These are phyloP conservation scores for Argyra leucocephala DNA, from an alignment of 2,888 invertebrate species.

Conservation along the genomic window DNA sequence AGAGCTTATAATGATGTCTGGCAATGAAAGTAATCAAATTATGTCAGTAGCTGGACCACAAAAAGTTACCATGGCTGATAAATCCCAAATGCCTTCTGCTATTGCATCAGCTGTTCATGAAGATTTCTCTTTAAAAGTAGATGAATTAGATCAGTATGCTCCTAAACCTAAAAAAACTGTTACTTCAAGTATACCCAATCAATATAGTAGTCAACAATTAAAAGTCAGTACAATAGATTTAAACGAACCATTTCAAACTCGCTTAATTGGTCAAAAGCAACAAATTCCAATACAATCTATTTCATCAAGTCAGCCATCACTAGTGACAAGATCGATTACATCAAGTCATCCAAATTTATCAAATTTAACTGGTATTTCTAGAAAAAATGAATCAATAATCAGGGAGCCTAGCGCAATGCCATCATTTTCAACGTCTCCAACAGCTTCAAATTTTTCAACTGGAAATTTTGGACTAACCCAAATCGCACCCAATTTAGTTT, in stretches of 20 bases:
- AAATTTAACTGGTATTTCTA: conserved; percentile 18
- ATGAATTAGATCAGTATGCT: conserved; percentile 41
- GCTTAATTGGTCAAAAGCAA: conserved; percentile 22
- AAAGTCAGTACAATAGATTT: conserved; percentile 33
- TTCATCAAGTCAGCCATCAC: conserved; percentile 24
- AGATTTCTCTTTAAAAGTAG: conserved; percentile 41
- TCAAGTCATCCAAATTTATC: conserved; percentile 25
- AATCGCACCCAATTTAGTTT: conserved; percentile 11
- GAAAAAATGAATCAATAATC: conserved; percentile 15
- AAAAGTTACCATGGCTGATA: background rate
- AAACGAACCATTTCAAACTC: conserved; percentile 22
- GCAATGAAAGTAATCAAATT: background rate
- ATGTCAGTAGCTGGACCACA: background rate
- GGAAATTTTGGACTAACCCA: background rate
- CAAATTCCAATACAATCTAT: conserved; percentile 26
- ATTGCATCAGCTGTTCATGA: conserved; percentile 23
- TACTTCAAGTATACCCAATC: conserved; percentile 10
- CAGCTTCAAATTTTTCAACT: background rate
- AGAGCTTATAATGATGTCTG: background rate
- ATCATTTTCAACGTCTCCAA: conserved; percentile 11
- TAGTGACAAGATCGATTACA: conserved; percentile 19
- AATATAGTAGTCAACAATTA: conserved; percentile 27
- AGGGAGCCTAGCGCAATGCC: conserved; percentile 15
- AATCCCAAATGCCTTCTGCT: background rate
- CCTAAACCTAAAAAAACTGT: conserved; percentile 24